phyloP scores from a whole-genome alignment of 2,888 invertebrate genomes.

The Pollenia angustigena region DNA sequence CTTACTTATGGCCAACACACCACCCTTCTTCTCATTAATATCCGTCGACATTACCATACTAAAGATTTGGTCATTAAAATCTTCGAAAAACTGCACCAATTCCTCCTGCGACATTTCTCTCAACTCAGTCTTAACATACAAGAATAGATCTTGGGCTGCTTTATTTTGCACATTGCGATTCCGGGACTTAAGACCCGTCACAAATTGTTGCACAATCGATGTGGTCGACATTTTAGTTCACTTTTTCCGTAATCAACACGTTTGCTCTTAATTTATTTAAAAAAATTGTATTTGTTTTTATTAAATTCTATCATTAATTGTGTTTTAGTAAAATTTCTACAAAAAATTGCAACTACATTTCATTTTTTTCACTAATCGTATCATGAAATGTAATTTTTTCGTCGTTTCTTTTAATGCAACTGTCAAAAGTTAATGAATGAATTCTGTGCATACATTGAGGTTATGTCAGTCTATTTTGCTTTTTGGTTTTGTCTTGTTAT shows the following conservation, averaged over 20 bases:
- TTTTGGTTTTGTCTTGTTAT: constrained; percentile 31
- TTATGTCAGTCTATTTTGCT: constrained; percentile 32
- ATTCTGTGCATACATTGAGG: constrained; percentile 33
- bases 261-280: constrained; percentile 32
- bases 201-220: constrained; percentile 90
- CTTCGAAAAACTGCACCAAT: constrained; percentile 95
- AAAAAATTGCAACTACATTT: constrained; percentile 57
- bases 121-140: constrained; percentile 95
- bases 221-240: constrained; percentile 81
- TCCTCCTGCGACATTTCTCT: constrained; percentile 96
- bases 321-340: constrained; percentile 17
- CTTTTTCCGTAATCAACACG: constrained; percentile 4
- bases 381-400: constrained; percentile 45
- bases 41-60: constrained; percentile 98
- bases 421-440: constrained; percentile 58
- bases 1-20: constrained; percentile 95
- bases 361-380: constrained; percentile 52
- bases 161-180: constrained; percentile 93
- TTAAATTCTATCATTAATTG: constrained; percentile 24
- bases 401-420: constrained; percentile 27
- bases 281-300: not conserved
- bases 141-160: constrained; percentile 94
- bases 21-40: constrained; percentile 97
- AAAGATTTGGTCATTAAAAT: constrained; percentile 97
- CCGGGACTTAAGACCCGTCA: constrained; percentile 94